Conservation (phyloP, 2,113 vertebrate genomes). For the Synchiropus splendidus region DNA sequence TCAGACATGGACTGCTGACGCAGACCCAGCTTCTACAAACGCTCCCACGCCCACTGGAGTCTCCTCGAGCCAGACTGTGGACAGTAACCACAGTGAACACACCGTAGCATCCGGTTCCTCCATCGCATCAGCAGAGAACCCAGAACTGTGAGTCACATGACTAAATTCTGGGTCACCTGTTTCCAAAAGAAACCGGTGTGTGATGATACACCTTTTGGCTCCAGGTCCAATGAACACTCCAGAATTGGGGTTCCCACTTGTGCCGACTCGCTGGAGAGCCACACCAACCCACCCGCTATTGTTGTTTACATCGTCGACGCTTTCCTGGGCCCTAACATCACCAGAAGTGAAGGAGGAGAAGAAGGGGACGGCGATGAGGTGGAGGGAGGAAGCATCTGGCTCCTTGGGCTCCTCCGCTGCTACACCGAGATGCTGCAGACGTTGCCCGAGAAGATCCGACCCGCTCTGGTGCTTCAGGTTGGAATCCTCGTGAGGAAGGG, state of each 20-base stretch:
- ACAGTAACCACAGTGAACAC: constrained; percentile 63
- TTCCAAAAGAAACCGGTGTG: neutral
- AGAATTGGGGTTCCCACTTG: constrained; percentile 87
- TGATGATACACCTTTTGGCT: constrained; percentile 3
- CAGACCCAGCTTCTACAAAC: constrained; percentile 52
- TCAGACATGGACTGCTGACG: constrained; percentile 50
- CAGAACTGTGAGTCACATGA: constrained; percentile 51
- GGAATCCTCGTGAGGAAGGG: neutral
- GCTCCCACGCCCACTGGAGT: constrained; percentile 52
- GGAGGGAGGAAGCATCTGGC: constrained; percentile 80
- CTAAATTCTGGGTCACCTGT: neutral
- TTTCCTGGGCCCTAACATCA: constrained; percentile 76
- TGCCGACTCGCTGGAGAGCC: constrained; percentile 78
- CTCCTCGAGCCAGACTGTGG: constrained; percentile 52
- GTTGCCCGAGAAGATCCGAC: constrained; percentile 82
- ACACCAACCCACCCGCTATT: constrained; percentile 80
- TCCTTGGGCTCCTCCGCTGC: constrained; percentile 87
- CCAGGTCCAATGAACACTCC: constrained; percentile 78
- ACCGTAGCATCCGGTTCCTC: constrained; percentile 65
- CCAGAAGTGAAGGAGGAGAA: constrained; percentile 77
- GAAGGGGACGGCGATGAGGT: constrained; percentile 85
- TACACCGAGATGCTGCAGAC: constrained; percentile 90
- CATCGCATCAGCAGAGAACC: constrained; percentile 47
- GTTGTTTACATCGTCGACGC: constrained; percentile 95
- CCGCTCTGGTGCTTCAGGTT: constrained; percentile 90